phyloP scores from a whole-genome alignment of 2,888 invertebrate genomes.

The Endomychus coccineus region DNA sequence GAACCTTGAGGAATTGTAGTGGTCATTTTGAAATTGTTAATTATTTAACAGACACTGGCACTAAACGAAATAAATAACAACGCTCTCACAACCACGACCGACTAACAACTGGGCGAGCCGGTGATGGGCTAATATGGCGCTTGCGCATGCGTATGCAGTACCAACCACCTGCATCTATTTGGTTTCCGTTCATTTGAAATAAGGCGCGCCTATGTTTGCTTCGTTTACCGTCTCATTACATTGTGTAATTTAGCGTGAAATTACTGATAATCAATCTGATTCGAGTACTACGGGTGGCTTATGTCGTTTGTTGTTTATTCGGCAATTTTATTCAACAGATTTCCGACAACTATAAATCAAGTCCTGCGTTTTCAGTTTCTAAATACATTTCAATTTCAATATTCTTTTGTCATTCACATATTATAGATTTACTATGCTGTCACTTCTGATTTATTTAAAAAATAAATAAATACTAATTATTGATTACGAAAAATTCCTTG shows the following conservation, averaged over 20 bases:
- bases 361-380: no score
- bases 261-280: no score
- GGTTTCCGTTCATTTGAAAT: slow-evolving; percentile 23
- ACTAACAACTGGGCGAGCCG: slow-evolving; percentile 43
- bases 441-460: no score
- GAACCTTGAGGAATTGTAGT: slow-evolving; percentile 87
- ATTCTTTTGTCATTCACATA: no score
- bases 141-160: slow-evolving; percentile 36
- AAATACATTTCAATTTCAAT: no score
- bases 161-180: slow-evolving; percentile 30
- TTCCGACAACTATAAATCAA: no score
- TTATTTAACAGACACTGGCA: slow-evolving; percentile 12
- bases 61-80: slow-evolving; percentile 12
- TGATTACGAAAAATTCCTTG: no score
- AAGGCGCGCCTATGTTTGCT: slow-evolving; percentile 15
- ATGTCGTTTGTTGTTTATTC: no score
- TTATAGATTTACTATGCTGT: no score
- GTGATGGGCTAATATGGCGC: slow-evolving; percentile 40
- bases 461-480: no score
- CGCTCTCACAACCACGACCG: slow-evolving; percentile 15
- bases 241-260: slow-evolving; percentile 11
- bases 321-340: no score
- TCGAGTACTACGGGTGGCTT: no score
- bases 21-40: slow-evolving; percentile 58
- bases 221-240: slow-evolving; percentile 5